Evolutionary conservation across 2,797 vertebrate genomes (phyloP), one percentile per base, ranked within the genome.

Genomic region (Melanogrammus aeglefinus): DNA sequence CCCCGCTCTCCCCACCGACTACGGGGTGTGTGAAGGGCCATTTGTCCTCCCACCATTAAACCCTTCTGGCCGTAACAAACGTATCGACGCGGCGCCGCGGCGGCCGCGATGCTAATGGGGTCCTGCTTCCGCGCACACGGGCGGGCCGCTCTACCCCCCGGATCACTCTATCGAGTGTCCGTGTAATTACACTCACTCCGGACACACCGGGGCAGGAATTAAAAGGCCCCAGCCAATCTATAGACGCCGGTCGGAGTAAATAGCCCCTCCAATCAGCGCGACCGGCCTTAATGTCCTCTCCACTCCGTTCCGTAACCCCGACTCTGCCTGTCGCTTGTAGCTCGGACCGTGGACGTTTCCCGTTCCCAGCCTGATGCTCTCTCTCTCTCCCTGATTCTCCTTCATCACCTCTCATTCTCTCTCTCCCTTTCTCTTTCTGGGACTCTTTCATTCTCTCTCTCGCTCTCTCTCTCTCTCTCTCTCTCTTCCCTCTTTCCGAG

Each of bases 291-390:
- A 92, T 91, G 90, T 77, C 77, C 31, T 91, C 16, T 92, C 90
- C 86, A 90, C 89, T 93, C 90, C 88, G 90, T 92, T 92, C 90
- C 84, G 86, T 90, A 84, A 84, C 31, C 86, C 90, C 88, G 90
- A 90, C 87, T 89, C 86, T 87, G 84, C 83, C 85, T 87, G 84
- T 83, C 85, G 84, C 75, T 88, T 85, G 85, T 86, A 24, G 87
- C 88, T 89, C 87, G 82, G 89, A 84, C 88, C 86, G 89, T 88
- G 86, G 88, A 84, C 88, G 84, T 90, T 91, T 91, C 87, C 87
- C 86, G 81, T 90, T 88, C 85, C 76, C 85, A 85, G 88, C 91
- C 86, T 88, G 90, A 92, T 89, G 88, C 86, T 88, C 85, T 82
- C 85, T 82, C 78, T 82, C 78, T 89, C 88, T 86, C 88, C 1